Percentiles rank a stretch among this genome's conserved stretches.
These are phyloP conservation scores for Eumeta japonica DNA, from an alignment of 1,140 invertebrate genomes.

Conservation along the genomic window DNA sequence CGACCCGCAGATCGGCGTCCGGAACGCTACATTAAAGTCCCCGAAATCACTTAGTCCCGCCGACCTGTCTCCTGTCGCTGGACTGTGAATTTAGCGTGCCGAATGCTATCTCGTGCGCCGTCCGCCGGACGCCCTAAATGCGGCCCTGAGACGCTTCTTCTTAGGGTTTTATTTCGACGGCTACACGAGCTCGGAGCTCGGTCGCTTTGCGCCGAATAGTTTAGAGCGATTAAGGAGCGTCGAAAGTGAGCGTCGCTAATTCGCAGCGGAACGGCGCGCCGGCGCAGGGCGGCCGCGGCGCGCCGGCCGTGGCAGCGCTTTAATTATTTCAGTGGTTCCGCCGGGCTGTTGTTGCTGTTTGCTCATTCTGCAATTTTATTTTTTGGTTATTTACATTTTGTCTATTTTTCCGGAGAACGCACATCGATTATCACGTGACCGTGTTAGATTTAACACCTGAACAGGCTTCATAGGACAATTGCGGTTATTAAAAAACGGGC, in stretches of 20 bases:
- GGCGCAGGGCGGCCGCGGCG: too few relatives aligned
- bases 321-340: too few relatives aligned
- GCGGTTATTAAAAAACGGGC: too few relatives aligned
- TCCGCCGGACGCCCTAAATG: neutral
- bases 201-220: neutral
- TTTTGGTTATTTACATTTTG: too few relatives aligned
- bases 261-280: conserved; percentile 12
- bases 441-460: too few relatives aligned
- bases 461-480: too few relatives aligned
- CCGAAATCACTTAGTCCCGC: neutral
- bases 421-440: too few relatives aligned
- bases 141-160: neutral
- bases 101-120: neutral
- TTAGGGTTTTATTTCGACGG: neutral
- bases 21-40: neutral
- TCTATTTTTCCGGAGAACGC: too few relatives aligned
- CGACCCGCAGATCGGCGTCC: neutral
- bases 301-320: too few relatives aligned
- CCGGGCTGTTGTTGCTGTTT: too few relatives aligned
- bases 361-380: too few relatives aligned
- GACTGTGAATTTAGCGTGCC: neutral
- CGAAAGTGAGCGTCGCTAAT: conserved; percentile 37
- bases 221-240: conserved; percentile 28
- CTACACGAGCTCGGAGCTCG: too few relatives aligned
- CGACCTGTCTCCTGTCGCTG: neutral